Evolutionary conservation across 2,113 vertebrate species (phyloP), one percentile per base, ranked within the genome.

Genomic region (Passer domesticus): DNA sequence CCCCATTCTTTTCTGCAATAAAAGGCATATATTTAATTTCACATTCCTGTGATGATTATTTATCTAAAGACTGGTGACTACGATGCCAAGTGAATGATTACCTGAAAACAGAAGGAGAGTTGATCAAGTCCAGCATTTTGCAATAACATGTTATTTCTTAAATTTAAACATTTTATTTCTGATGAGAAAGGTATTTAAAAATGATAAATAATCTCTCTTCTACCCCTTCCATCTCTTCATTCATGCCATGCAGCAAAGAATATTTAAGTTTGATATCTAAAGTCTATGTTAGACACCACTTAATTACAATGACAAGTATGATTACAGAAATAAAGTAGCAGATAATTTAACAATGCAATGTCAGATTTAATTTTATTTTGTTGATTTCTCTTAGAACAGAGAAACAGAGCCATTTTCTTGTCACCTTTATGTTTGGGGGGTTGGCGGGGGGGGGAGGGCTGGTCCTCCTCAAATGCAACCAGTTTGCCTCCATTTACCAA

Each of bases 1-100:
- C 99, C 99, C 99, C 99, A 99, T 98, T 99, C 99, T 98, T 99
- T 99, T 97, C 99, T 99, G 98, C 74, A 98, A 98, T 89, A 95
- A 96, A 98, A 97, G 95, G 67, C 58, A 97, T 73, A 96, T 76
- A 91, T 96, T 97, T 97, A 97, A 97, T 97, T 97, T 94, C 90
- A 92, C 78, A 87, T 96, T 96, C 83, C 72, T 90, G 49, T 83
- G 94, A 92, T 88, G 89, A 97, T 92, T 95, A 94, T 86, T 95
- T 96, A 94, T 90, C 87, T 94, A 96, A 96, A 93, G 80, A 86
- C 69, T 91, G 60, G 90, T 25, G 63, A 67, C 58, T 91, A 64
- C 47, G 81, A 88, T 89, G 78, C 83, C 92, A 91, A 93, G 68
- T 53, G 83, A 97, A 86, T 19, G 52, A 92, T 82, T 27, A 81